Evolutionary conservation across 2,888 invertebrate species (phyloP), one percentile per base, ranked within the genome.

Genomic region (Chymomyza fuscimana): DNA sequence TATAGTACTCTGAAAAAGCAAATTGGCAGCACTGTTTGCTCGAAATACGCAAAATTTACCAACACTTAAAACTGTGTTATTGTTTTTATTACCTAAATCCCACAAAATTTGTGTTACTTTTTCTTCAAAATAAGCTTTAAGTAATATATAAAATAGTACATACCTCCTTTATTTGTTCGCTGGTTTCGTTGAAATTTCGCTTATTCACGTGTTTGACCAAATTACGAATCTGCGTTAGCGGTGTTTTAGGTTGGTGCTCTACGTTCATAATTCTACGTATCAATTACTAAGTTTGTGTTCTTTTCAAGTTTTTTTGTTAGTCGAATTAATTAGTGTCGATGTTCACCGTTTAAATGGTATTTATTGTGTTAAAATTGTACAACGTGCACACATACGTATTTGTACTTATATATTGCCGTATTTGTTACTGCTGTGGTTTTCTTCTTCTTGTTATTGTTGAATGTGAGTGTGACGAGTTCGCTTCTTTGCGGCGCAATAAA

Each of bases 151-250:
- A 25, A 25, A 25, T 25, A 4, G 40, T 10, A 82, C 96, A 95
- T 93, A 98, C 98, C 94, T 96, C 95, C 92, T 95, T 94, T 93
- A 98, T 94, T 93, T 97, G 97, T 93, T 95, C 95, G 93, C 95
- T 95, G 92, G 95, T 96, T 92, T 96, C 95, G 93, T 96, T 96
- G 93, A 95, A 97, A 94, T 98, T 98, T 94, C 97, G 97, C 95
- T 98, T 98, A 93, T 94, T 97, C 94, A 98, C 95, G 94, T 96
- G 97, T 93, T 95, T 95, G 94, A 98, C 97, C 94, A 98, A 96
- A 95, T 96, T 96, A 96, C 96, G 96, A 94, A 98, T 98, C 96
- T 98, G 97, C 95, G 97, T 97, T 96, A 98, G 96, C 95, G 98
- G 97, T 96, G 97, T 96, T 95, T 97, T 97, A 95, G 97, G 95